Conservation (phyloP, 1,140 invertebrate genomes). For the Polypedilum vanderplanki region DNA sequence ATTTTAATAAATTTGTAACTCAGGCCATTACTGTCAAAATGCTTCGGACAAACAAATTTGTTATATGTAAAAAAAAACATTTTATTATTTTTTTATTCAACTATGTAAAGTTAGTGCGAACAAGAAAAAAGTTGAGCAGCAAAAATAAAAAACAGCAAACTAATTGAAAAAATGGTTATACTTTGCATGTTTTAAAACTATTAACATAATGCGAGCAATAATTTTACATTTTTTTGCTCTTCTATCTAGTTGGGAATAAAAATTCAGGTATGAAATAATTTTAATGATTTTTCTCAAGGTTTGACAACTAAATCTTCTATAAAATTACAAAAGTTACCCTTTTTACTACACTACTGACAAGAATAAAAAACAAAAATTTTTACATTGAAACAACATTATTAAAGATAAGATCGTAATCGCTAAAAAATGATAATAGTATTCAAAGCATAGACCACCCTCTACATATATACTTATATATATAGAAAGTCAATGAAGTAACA, state of each 20-base stretch:
- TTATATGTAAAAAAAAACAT: slow-evolving; percentile 10
- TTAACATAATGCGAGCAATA: slow-evolving; percentile 12
- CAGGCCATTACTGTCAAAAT: slow-evolving; percentile 20
- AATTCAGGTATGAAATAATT: too few relatives aligned
- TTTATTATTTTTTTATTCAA: background rate
- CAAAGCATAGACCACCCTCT: too few relatives aligned
- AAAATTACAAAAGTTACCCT: background rate
- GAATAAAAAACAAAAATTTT: background rate
- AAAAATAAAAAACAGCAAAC: background rate
- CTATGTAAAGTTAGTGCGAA: background rate
- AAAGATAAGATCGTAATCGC: slow-evolving; percentile 24
- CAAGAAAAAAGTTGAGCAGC: background rate
- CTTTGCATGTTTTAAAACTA: slow-evolving; percentile 24
- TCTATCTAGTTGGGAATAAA: background rate
- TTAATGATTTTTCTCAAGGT: too few relatives aligned
- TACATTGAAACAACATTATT: slow-evolving; percentile 22
- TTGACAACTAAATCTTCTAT: too few relatives aligned
- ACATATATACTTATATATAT: too few relatives aligned
- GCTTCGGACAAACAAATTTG: slow-evolving; percentile 26
- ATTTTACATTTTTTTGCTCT: background rate
- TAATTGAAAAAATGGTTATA: slow-evolving; percentile 16
- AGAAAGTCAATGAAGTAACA: background rate
- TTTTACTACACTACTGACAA: background rate
- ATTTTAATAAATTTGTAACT: slow-evolving; percentile 27
- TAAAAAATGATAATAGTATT: slow-evolving; percentile 22